Percentiles rank a stretch among this genome's conserved stretches.
Conservation (phyloP, 2,888 invertebrate species). For the Xestia xanthographa region DNA sequence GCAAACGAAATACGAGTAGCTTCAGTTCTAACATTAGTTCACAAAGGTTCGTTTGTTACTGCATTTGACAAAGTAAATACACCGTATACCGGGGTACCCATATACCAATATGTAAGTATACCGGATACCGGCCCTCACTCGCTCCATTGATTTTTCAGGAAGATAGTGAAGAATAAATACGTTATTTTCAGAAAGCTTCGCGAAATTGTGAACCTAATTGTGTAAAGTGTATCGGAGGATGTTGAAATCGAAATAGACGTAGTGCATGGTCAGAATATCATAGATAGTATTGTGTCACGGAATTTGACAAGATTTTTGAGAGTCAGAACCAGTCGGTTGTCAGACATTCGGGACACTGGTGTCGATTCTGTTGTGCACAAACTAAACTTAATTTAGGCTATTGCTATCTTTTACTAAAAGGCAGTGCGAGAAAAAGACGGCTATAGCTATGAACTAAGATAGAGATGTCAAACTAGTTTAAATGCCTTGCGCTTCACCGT, state of each 20-base stretch:
- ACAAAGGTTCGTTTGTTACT: constrained; percentile 60
- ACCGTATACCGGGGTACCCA: not conserved
- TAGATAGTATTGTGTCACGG: not conserved
- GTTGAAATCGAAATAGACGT: not conserved
- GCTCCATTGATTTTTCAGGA: constrained; percentile 57
- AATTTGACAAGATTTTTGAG: not conserved
- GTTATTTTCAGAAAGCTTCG: constrained; percentile 17
- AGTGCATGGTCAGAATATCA: not conserved
- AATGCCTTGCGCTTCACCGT: no score
- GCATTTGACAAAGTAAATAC: constrained; percentile 64
- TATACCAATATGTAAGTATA: not conserved
- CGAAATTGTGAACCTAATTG: constrained; percentile 16
- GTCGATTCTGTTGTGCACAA: no score
- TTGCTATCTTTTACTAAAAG: no score
- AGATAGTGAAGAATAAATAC: constrained; percentile 50
- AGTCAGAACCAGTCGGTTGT: not conserved
- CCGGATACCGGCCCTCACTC: constrained; percentile 38
- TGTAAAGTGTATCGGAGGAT: not conserved
- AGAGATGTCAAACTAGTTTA: no score
- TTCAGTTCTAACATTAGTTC: constrained; percentile 50
- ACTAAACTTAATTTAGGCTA: no score
- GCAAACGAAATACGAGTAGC: constrained; percentile 34
- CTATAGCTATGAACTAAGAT: no score
- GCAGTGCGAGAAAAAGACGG: no score
- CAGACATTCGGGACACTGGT: no score